A percentile compares a stretch with the other conserved stretches of the same genome.
phyloP scores from a whole-genome alignment of 2,888 invertebrate genomes.

The Baronia brevicornis region DNA sequence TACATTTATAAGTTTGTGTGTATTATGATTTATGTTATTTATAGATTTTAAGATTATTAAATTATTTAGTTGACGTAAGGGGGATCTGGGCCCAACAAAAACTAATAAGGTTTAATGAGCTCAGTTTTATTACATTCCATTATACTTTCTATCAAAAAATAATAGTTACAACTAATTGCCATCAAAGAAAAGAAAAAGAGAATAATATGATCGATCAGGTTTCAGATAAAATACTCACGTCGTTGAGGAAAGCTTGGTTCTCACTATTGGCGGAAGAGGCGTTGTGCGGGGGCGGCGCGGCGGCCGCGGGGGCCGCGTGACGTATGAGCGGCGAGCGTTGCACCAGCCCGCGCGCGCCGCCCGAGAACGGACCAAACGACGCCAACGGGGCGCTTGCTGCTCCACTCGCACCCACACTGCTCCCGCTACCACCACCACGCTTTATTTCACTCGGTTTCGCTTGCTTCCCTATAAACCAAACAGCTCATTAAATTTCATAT shows the following conservation, averaged over 20 bases:
- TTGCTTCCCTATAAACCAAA: slow-evolving; percentile 40
- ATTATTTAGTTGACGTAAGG: too few species aligned
- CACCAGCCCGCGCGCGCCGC: slow-evolving; percentile 87
- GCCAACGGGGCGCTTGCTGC: slow-evolving; percentile 27
- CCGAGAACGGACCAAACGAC: slow-evolving; percentile 64
- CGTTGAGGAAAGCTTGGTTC: slow-evolving; percentile 95
- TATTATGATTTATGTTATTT: too few species aligned
- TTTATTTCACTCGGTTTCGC: slow-evolving; percentile 22
- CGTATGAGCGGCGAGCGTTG: slow-evolving; percentile 93
- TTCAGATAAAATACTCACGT: slow-evolving; percentile 80
- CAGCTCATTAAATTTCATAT: too few species aligned
- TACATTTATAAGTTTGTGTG: too few species aligned
- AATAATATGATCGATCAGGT: too few species aligned
- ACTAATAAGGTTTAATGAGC: too few species aligned
- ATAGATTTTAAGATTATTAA: too few species aligned
- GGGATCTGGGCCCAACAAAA: too few species aligned
- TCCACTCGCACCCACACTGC: slow-evolving; percentile 11
- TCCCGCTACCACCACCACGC: slow-evolving; percentile 13
- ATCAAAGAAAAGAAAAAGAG: too few species aligned
- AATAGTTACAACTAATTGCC: too few species aligned
- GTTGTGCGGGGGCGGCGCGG: slow-evolving; percentile 78
- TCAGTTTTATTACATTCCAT: too few species aligned
- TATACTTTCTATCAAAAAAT: too few species aligned
- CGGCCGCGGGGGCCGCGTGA: slow-evolving; percentile 81
- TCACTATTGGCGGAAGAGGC: slow-evolving; percentile 87